Evolutionary conservation across 2,888 invertebrate species (phyloP).

Genomic region (Cataglyphis altisquamis): DNA sequence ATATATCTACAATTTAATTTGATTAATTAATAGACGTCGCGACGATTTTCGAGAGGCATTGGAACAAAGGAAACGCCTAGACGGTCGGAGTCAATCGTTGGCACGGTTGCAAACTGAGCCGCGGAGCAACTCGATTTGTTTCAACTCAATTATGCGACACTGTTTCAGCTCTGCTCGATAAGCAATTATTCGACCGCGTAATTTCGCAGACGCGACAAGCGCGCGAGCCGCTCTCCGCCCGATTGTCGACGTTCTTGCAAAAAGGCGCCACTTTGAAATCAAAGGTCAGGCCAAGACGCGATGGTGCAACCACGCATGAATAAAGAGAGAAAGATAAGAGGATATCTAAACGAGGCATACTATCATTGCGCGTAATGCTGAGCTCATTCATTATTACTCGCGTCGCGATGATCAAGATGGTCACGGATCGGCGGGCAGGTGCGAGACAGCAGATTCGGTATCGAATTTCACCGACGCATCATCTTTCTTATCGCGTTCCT

Average conservation of each 20-base stretch:
- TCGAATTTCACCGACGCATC: constrained; percentile 69
- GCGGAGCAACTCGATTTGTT: neutral
- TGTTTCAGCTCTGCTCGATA: neutral
- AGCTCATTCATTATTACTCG: constrained; percentile 49
- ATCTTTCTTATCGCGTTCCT: constrained; percentile 59
- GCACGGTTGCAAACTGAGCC: neutral
- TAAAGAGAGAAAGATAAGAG: neutral
- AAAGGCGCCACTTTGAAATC: neutral
- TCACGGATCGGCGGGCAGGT: constrained; percentile 61
- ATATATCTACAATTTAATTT: neutral
- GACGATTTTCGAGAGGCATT: neutral
- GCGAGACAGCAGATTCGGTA: constrained; percentile 65
- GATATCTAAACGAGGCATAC: constrained; percentile 17
- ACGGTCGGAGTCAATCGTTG: neutral
- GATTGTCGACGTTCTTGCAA: neutral
- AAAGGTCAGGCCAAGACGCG: neutral
- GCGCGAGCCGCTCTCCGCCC: neutral
- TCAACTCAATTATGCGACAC: constrained; percentile 23
- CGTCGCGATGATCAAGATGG: constrained; percentile 44
- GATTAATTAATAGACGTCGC: neutral
- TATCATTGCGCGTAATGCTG: constrained; percentile 50
- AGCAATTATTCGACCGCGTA: constrained; percentile 32
- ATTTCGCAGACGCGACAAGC: constrained; percentile 21
- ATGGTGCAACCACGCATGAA: neutral
- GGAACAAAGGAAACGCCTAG: neutral